phyloP scores from a whole-genome alignment of 2,888 invertebrate species.

The Nomada ruficornis region DNA sequence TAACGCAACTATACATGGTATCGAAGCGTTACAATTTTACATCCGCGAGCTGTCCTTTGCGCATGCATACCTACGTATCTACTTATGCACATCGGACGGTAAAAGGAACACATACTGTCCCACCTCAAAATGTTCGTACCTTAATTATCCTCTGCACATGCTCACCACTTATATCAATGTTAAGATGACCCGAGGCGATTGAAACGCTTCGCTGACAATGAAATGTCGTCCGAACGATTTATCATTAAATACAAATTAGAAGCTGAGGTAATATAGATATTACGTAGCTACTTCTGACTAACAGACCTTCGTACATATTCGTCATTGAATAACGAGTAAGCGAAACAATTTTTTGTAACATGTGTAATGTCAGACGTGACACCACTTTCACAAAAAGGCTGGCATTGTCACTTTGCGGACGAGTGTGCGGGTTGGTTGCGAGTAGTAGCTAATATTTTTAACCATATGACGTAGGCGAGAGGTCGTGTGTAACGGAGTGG shows the following conservation, averaged over 20 bases:
- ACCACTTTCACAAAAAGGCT: constrained; percentile 48
- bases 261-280: background rate
- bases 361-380: constrained; percentile 17
- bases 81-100: background rate
- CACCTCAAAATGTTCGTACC: constrained; percentile 9
- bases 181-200: constrained; percentile 18
- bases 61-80: background rate
- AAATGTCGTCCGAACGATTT: background rate
- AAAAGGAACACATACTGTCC: constrained; percentile 6
- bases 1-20: constrained; percentile 15
- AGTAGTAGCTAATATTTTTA: constrained; percentile 53
- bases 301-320: constrained; percentile 22
- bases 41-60: background rate
- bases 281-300: background rate
- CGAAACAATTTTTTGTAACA: constrained; percentile 18
- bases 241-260: background rate
- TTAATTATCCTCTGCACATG: constrained; percentile 32
- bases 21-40: constrained; percentile 34
- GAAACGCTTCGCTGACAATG: background rate
- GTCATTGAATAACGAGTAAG: constrained; percentile 18
- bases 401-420: constrained; percentile 32
- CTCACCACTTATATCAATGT: constrained; percentile 37
- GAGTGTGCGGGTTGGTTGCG: constrained; percentile 13
- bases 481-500: constrained; percentile 37
- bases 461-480: constrained; percentile 47